phyloP scores from a whole-genome alignment of 2,113 vertebrate genomes.

The Odocoileus virginianus region DNA sequence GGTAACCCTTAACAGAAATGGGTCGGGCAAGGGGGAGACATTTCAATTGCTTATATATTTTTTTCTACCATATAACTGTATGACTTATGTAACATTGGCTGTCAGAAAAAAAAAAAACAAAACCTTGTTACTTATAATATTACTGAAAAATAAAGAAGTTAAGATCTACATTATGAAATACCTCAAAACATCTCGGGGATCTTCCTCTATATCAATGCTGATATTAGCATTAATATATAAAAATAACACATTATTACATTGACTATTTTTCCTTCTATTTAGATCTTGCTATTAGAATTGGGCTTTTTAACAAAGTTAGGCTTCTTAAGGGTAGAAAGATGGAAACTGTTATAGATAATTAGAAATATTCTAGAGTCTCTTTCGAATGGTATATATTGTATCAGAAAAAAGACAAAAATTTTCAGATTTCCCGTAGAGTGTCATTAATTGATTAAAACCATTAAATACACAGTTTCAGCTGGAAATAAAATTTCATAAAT shows the following conservation, averaged over 20 bases:
- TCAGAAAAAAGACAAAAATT: not conserved
- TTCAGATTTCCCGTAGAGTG: not conserved
- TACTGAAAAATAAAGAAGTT: conserved; percentile 34
- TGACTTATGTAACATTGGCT: not conserved
- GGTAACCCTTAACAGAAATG: not conserved
- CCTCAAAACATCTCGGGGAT: not conserved
- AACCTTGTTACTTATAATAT: conserved; percentile 24
- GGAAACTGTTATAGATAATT: not conserved
- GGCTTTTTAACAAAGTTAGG: not conserved
- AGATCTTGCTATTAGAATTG: conserved; percentile 4
- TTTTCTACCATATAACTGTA: conserved; percentile 18
- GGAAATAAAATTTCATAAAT: not conserved
- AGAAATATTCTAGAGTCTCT: not conserved
- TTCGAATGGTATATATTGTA: not conserved
- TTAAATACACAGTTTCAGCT: not conserved
- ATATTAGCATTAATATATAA: conserved; percentile 12
- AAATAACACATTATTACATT: not conserved
- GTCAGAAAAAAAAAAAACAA: not conserved
- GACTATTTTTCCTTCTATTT: not conserved
- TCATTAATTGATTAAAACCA: conserved; percentile 20
- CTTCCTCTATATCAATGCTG: not conserved
- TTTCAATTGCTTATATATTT: conserved; percentile 14
- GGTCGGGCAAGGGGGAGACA: not conserved
- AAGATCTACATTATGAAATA: not conserved
- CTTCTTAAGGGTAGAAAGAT: not conserved